phyloP scores from a whole-genome alignment of 2,797 vertebrate species.

The Dendrocincla tyrannina region DNA sequence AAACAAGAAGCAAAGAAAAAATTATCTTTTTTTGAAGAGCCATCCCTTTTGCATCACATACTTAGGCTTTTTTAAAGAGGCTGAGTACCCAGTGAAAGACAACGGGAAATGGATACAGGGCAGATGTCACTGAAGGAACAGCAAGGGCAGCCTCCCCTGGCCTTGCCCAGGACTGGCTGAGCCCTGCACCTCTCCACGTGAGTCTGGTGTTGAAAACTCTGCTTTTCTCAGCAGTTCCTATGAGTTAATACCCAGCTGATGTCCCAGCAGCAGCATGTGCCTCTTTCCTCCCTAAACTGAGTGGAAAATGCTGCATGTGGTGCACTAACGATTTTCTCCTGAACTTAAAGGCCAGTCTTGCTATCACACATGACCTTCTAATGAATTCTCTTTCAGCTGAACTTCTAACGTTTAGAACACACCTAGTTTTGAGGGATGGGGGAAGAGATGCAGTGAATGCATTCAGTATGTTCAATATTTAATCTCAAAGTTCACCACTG shows the following conservation, averaged over 20 bases:
- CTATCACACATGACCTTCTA: not conserved
- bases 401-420: slow-evolving; percentile 24
- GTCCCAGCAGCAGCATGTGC: not conserved
- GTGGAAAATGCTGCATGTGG: not conserved
- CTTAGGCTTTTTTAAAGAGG: not conserved
- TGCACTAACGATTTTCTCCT: not conserved
- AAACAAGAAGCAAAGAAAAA: not conserved
- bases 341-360: not conserved
- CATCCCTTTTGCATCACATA: not conserved
- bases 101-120: not conserved
- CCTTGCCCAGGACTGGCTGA: not conserved
- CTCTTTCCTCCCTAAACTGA: not conserved
- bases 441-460: not conserved
- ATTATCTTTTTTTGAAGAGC: not conserved
- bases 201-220: not conserved
- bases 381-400: slow-evolving; percentile 41
- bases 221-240: not conserved
- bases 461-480: slow-evolving; percentile 27
- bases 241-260: not conserved
- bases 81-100: not conserved
- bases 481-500: not conserved
- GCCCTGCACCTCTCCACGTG: not conserved
- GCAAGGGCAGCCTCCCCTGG: not conserved
- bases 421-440: not conserved
- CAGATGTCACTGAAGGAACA: not conserved